Evolutionary conservation across 2,888 invertebrate genomes (phyloP), one percentile per base, ranked within the genome.

Genomic region (Sympetrum striolatum): DNA sequence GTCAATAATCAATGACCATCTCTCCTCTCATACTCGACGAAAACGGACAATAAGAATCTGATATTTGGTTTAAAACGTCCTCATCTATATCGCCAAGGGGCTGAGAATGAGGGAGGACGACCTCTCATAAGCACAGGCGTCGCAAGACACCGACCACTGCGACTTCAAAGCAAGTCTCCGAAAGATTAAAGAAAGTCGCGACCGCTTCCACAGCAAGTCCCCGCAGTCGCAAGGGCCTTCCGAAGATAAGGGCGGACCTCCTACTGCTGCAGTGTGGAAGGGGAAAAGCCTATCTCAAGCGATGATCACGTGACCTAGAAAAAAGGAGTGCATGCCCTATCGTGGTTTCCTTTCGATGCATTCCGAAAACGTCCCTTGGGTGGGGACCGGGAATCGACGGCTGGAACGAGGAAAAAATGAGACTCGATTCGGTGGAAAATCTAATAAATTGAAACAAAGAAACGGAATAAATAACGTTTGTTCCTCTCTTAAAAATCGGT

Each of bases 221-320:
- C 58, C 15, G 82, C 82, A 82, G 53, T 81, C 15, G 82, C 58
- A 53, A 25, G 82, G 82, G 25, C 53, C 31, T 35, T 31, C 73
- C 73, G 73, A 18, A 82, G 58, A 82, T 82, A 82, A 82, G 82
- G 35, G 37, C 31, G 64, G 86, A 86, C 86, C 86, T 60, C 86
- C 35, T 25, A 35, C 58, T 58, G 37, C 86, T 86, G 86, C 86
- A 86, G 86, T 37, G 22, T 35, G 86, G 73, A 73, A 25, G 73
- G 73, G 14, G 73, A 22, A 10, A 14, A 60, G 37, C 37, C 86
- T 86, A 86, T 86, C 86, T 58, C 86, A 60, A 86, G 60, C 58
- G 86, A 86, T 86, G 64, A 86, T 86, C 86, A 86, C 86, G 86
- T 86, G 86, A 86, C 86, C 86, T 58, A 86, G 86, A 86, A 60